A percentile compares a stretch with the other conserved stretches of the same genome.
phyloP scores from a whole-genome alignment of 2,113 vertebrate species.

The Neoarius graeffei region DNA sequence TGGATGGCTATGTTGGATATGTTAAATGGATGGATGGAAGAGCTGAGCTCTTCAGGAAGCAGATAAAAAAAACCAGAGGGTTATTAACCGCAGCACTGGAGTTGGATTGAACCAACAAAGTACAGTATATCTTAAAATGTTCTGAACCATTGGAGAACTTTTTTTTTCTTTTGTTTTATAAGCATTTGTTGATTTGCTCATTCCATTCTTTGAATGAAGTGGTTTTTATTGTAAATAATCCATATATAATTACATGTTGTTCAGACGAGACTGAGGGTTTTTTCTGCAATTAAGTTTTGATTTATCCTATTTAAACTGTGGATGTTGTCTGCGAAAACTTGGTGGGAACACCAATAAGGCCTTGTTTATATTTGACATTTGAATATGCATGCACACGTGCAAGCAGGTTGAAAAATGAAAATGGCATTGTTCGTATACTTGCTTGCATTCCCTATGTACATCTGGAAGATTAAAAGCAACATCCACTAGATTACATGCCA shows the following conservation, averaged over 20 bases:
- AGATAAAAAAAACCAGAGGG: not conserved
- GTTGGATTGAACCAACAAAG: constrained; percentile 37
- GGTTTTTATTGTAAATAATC: constrained; percentile 75
- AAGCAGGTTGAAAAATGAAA: not conserved
- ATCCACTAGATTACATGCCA: not conserved
- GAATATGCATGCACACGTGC: not conserved
- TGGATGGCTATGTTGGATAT: not conserved
- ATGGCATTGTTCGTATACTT: not conserved
- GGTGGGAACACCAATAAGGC: not conserved
- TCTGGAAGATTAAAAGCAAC: not conserved
- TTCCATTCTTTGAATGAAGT: constrained; percentile 55
- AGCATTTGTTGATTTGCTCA: constrained; percentile 55
- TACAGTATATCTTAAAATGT: constrained; percentile 10
- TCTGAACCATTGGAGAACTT: constrained; percentile 24
- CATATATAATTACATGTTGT: constrained; percentile 49
- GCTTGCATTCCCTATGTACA: not conserved
- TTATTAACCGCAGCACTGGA: constrained; percentile 23
- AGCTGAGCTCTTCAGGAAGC: not conserved
- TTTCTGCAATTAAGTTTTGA: constrained; percentile 17
- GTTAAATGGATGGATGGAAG: not conserved
- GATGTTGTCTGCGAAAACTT: not conserved
- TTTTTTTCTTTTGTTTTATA: constrained; percentile 52
- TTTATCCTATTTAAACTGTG: constrained; percentile 40
- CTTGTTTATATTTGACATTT: not conserved
- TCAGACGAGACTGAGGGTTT: constrained; percentile 43